phyloP scores from a whole-genome alignment of 1,140 invertebrate species.

The Tyrophagus putrescentiae region DNA sequence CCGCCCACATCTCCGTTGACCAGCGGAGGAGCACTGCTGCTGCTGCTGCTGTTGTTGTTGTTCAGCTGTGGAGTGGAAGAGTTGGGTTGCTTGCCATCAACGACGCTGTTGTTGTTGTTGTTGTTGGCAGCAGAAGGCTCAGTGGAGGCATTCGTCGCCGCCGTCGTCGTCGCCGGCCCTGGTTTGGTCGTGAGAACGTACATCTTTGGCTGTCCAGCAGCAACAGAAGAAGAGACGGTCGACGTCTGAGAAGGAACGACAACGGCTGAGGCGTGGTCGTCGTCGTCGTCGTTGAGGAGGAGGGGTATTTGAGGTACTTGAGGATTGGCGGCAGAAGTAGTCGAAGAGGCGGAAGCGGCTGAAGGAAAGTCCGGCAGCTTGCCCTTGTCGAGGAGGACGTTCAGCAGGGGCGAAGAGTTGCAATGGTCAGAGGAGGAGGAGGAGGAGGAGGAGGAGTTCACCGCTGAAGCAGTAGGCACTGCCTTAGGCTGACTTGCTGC shows the following conservation, averaged over 20 bases:
- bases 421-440: background rate
- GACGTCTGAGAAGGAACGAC: too few species aligned
- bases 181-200: too few species aligned
- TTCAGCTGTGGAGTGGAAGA: slow-evolving; percentile 4
- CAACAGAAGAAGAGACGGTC: too few species aligned
- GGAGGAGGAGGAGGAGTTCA: too few species aligned
- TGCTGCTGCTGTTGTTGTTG: slow-evolving; percentile 22
- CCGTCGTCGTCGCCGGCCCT: slow-evolving; percentile 24
- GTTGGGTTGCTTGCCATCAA: background rate
- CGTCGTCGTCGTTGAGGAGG: too few species aligned
- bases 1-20: background rate
- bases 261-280: too few species aligned
- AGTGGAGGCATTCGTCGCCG: background rate
- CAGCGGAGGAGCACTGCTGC: slow-evolving; percentile 20
- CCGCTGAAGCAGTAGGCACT: too few species aligned
- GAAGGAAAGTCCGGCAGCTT: slow-evolving; percentile 25
- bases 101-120: background rate
- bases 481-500: too few species aligned
- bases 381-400: slow-evolving; percentile 28
- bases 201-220: too few species aligned
- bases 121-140: background rate
- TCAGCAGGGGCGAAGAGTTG: slow-evolving; percentile 27
- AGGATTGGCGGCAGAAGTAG: too few species aligned
- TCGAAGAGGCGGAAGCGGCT: too few species aligned
- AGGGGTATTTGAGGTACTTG: too few species aligned